Evolutionary conservation across 2,113 vertebrate genomes (phyloP).

Genomic region (Lutjanus erythropterus): DNA sequence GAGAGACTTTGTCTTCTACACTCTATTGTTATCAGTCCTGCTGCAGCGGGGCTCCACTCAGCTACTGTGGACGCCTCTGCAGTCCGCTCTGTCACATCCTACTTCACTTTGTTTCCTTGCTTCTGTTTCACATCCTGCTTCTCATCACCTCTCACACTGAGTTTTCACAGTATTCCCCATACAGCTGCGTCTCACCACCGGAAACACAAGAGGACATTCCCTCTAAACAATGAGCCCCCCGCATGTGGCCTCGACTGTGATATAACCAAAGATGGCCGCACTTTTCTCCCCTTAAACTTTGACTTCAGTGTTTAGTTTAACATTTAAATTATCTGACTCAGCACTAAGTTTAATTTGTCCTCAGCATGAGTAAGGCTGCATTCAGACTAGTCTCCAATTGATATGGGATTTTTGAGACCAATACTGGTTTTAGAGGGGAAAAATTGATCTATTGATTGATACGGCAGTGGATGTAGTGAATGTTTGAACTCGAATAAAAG

Average conservation of each 20-base stretch:
- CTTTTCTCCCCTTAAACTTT: neutral
- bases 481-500: no score
- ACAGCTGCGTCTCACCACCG: constrained; percentile 63
- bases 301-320: no score
- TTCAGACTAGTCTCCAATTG: no score
- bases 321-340: no score
- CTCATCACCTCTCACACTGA: constrained; percentile 37
- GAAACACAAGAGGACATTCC: constrained; percentile 59
- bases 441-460: no score
- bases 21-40: constrained; percentile 26
- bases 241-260: neutral
- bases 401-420: no score
- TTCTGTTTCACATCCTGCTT: constrained; percentile 71
- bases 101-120: constrained; percentile 22
- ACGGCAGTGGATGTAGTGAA: no score
- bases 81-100: constrained; percentile 2
- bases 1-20: neutral
- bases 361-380: no score
- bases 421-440: no score
- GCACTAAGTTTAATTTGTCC: no score
- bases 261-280: neutral
- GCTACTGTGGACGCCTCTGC: neutral
- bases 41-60: constrained; percentile 9
- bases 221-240: constrained; percentile 59
- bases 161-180: constrained; percentile 35